Evolutionary conservation across 2,113 vertebrate genomes (phyloP).

Genomic region (Toxostoma redivivum): DNA sequence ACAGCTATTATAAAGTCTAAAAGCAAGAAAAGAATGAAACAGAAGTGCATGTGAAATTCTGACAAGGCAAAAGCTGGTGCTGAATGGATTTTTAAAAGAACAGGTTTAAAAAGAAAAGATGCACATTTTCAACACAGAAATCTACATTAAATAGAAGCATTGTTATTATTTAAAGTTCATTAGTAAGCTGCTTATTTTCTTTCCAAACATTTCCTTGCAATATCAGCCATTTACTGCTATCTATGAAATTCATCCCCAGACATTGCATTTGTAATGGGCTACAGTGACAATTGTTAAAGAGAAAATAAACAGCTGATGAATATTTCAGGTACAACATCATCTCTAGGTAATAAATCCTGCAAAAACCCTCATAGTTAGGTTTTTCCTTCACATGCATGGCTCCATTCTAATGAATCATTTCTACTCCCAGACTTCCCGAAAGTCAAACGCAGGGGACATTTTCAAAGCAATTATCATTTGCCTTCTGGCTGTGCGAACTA

Average conservation of each 20-base stretch:
- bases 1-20: neutral
- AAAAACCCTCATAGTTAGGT: neutral
- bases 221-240: neutral
- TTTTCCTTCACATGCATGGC: neutral
- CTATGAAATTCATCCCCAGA: neutral
- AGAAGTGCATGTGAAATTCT: neutral
- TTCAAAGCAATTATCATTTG: neutral
- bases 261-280: neutral
- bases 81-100: neutral
- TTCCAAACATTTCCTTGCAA: neutral
- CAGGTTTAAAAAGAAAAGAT: neutral
- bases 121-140: neutral
- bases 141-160: neutral
- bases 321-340: neutral
- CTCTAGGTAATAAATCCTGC: neutral
- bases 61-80: neutral
- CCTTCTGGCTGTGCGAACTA: neutral
- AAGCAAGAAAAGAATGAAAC: neutral
- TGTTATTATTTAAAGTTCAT: neutral
- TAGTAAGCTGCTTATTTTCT: neutral
- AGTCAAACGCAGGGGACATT: neutral
- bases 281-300: neutral
- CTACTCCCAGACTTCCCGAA: neutral
- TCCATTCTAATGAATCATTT: neutral
- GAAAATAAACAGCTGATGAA: neutral